A percentile compares a stretch with the other conserved stretches of the same genome.
Conservation (phyloP, 2,888 invertebrate genomes). For the Pachycephus smyrnensis region DNA sequence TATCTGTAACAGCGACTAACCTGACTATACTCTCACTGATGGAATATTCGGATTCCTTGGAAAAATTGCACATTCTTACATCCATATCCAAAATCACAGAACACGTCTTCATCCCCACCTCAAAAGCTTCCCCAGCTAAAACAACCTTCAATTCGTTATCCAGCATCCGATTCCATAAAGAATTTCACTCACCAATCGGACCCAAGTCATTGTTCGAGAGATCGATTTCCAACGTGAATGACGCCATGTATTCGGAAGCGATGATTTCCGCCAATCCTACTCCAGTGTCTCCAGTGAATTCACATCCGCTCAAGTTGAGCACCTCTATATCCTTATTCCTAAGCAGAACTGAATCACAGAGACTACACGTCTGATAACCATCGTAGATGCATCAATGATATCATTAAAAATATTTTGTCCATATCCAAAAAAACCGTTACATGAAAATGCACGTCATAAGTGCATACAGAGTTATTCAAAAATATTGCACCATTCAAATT, state of each 20-base stretch:
- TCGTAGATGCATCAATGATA: too few relatives aligned
- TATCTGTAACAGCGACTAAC: conserved; percentile 34
- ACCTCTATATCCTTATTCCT: conserved; percentile 43
- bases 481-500: too few relatives aligned
- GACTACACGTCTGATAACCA: too few relatives aligned
- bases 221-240: conserved; percentile 40
- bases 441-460: too few relatives aligned
- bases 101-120: conserved; percentile 40
- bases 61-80: conserved; percentile 57
- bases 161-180: background rate
- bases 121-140: conserved; percentile 52
- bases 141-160: background rate
- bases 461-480: too few relatives aligned
- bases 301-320: conserved; percentile 55
- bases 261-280: conserved; percentile 48
- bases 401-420: too few relatives aligned
- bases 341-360: conserved; percentile 42
- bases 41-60: conserved; percentile 48
- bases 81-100: conserved; percentile 44
- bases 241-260: conserved; percentile 39
- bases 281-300: conserved; percentile 45
- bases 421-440: too few relatives aligned
- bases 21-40: conserved; percentile 46
- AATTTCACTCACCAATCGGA: conserved; percentile 37
- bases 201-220: conserved; percentile 57